Conservation (phyloP, 2,797 vertebrate species). For the Squalus acanthias region DNA sequence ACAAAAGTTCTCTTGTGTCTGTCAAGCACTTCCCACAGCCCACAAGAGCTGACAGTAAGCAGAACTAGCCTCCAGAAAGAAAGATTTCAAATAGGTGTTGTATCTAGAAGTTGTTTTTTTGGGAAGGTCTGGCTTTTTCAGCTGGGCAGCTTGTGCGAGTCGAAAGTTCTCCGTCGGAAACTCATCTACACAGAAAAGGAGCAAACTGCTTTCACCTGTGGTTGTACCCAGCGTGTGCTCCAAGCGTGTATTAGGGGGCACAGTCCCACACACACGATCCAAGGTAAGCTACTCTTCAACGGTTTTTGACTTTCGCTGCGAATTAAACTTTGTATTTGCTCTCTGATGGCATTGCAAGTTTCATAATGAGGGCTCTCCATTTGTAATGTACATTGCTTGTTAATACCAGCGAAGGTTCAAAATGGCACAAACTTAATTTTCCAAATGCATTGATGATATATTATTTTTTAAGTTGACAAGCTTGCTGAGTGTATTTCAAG, state of each 20-base stretch:
- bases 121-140: neutral
- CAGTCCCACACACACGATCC: neutral
- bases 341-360: no score
- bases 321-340: neutral
- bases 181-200: neutral
- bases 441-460: neutral
- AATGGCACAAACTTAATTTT: neutral
- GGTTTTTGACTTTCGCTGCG: neutral
- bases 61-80: conserved; percentile 28
- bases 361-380: neutral
- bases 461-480: neutral
- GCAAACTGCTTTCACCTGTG: neutral
- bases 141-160: neutral
- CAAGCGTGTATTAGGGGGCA: neutral
- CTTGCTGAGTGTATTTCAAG: neutral
- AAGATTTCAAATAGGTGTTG: neutral
- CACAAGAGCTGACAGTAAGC: conserved; percentile 48
- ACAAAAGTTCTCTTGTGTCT: conserved; percentile 88
- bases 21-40: conserved; percentile 63
- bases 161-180: neutral
- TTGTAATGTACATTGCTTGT: neutral
- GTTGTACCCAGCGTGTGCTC: neutral
- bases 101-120: neutral
- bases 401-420: neutral
- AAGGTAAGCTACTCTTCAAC: neutral